Conservation (phyloP, 2,888 invertebrate genomes). For the Pollenia labialis region DNA sequence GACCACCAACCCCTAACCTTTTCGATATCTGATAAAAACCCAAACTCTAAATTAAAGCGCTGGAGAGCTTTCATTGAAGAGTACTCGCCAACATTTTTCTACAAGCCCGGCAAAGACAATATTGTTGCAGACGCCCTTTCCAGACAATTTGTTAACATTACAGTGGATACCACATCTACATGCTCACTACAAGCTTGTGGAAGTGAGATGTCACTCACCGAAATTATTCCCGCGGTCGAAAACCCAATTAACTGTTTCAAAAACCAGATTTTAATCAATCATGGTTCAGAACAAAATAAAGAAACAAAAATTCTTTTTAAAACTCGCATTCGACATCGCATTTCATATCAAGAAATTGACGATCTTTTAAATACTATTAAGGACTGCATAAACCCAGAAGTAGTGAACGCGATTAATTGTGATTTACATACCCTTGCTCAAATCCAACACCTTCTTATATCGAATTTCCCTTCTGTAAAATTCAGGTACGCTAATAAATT, state of each 20-base stretch:
- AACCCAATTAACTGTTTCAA: too few relatives aligned
- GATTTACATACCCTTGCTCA: too few relatives aligned
- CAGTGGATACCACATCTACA: not conserved
- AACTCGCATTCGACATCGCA: not conserved
- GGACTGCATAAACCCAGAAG: too few relatives aligned
- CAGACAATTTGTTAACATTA: not conserved
- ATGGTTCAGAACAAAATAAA: not conserved
- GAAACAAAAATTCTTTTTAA: not conserved
- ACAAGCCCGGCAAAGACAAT: constrained; percentile 68
- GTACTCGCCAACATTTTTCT: constrained; percentile 38
- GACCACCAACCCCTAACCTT: too few relatives aligned
- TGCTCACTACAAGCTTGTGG: not conserved
- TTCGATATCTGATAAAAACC: too few relatives aligned
- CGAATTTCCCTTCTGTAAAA: too few relatives aligned
- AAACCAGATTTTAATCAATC: too few relatives aligned
- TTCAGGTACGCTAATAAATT: too few relatives aligned
- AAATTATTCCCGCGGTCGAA: not conserved
- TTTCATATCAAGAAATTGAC: not conserved
- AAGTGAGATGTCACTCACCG: not conserved
- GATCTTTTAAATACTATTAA: too few relatives aligned
- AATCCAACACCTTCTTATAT: too few relatives aligned
- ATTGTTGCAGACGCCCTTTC: constrained; percentile 62
- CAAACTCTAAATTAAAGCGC: too few relatives aligned
- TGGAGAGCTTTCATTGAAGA: constrained; percentile 50
- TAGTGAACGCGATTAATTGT: too few relatives aligned